Evolutionary conservation across 2,113 vertebrate species (phyloP), one percentile per base, ranked within the genome.

Genomic region (Syrrhaptes paradoxus): DNA sequence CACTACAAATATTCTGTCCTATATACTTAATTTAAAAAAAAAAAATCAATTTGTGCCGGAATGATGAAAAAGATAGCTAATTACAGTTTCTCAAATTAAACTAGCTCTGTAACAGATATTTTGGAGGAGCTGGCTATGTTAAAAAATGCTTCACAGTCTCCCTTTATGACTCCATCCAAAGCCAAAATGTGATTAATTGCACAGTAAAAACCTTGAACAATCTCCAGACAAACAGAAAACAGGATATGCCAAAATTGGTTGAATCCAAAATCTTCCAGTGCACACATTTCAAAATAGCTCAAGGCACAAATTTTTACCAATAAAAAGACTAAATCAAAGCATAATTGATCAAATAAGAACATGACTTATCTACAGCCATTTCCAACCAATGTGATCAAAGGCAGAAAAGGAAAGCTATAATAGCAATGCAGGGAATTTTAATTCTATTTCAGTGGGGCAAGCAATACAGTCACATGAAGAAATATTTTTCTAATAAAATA

Each of bases 51-150:
- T 85, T 83, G 24, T 52, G 25, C 38, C 0, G 0, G 58, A 94
- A 87, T 0, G 0, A 70, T 58, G n/a, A 80, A 93, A 88, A 62
- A 80, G 7, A 59, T 22, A 63, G 34, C 46, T 87, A 91, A 95
- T 93, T 93, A 65, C 32, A 73, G 46, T 73, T 93, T 66, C 85
- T 85, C 79, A 91, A 89, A 89, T 91, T 94, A 82, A 96, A 70
- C 82, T 26, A 73, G 41, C 19, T 72, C 63, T 52, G 38, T 48
- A 89, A 54, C n/a, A 94, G 70, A 61, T 79, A 94, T 36, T 96
- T 95, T 76, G 14, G 52, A 85, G 58, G 13, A 83, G 19, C 25
- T 82, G 58, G 36, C 52, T 85, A 18, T 36, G 17, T 68, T 70
- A 58, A 36, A 73, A 65, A 93, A 43, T 80, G 41, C 46, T 85